Conservation (phyloP, 2,113 vertebrate genomes). For the Siniperca knerii region DNA sequence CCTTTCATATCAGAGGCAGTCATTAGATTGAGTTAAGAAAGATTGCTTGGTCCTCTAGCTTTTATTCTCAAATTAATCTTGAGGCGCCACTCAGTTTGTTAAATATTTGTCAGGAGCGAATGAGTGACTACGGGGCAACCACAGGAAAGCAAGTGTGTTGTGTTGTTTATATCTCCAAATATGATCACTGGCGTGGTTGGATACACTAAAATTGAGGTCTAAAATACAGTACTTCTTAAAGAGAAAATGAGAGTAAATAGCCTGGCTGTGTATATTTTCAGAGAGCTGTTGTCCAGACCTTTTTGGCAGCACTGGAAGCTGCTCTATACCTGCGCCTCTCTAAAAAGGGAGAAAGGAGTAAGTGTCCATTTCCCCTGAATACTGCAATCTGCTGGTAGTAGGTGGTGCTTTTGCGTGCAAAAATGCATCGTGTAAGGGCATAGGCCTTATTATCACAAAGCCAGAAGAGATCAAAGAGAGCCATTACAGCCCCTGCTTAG, state of each 20-base stretch:
- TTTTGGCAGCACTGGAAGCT: slow-evolving; percentile 44
- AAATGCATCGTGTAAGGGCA: slow-evolving; percentile 21
- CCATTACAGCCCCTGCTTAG: slow-evolving; percentile 34
- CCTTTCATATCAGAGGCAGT: background rate
- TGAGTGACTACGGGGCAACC: slow-evolving; percentile 10
- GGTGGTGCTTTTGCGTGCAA: slow-evolving; percentile 43
- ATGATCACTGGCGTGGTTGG: background rate
- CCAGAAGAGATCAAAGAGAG: slow-evolving; percentile 42
- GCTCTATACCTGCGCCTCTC: slow-evolving; percentile 33
- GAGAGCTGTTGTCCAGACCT: slow-evolving; percentile 31
- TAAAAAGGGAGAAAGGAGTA: slow-evolving; percentile 41
- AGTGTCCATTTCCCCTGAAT: slow-evolving; percentile 53
- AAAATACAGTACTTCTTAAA: slow-evolving; percentile 18
- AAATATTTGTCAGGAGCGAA: background rate
- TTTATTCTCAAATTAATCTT: slow-evolving; percentile 15
- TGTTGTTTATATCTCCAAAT: background rate
- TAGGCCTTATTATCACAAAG: slow-evolving; percentile 33
- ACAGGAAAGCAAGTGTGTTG: slow-evolving; percentile 1
- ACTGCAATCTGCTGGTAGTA: slow-evolving; percentile 21
- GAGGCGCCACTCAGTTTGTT: background rate
- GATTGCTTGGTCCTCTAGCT: background rate
- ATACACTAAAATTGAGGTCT: slow-evolving; percentile 6
- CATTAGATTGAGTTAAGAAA: slow-evolving; percentile 4
- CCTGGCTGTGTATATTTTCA: slow-evolving; percentile 28
- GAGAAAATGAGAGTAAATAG: slow-evolving; percentile 50